Evolutionary conservation across 2,888 invertebrate species (phyloP).

Genomic region (Tipula confusa): DNA sequence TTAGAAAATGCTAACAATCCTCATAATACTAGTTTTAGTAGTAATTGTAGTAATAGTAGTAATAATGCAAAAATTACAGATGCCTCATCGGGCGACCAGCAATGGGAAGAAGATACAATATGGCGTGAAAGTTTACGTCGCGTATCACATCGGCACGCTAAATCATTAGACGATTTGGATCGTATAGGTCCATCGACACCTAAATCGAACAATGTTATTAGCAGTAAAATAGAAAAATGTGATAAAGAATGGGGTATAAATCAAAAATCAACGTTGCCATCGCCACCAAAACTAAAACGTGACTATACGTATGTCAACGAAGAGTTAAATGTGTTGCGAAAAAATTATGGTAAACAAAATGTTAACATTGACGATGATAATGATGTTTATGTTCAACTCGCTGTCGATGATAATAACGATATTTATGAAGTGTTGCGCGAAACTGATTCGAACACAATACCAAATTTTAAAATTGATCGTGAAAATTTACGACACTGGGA

Average conservation of each 20-base stretch:
- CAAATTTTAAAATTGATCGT: constrained; percentile 62
- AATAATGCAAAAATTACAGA: constrained; percentile 37
- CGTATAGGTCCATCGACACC: constrained; percentile 43
- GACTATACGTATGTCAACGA: constrained; percentile 78
- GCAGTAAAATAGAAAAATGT: neutral
- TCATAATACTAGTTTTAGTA: constrained; percentile 7
- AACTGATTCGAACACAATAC: constrained; percentile 43
- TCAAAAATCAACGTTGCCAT: constrained; percentile 35
- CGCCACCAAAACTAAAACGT: constrained; percentile 56
- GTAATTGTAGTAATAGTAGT: constrained; percentile 31
- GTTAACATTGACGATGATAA: constrained; percentile 48
- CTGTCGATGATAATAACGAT: constrained; percentile 40
- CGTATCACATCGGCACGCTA: constrained; percentile 74
- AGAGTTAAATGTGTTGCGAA: constrained; percentile 51
- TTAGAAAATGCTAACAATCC: constrained; percentile 4
- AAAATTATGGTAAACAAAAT: constrained; percentile 26
- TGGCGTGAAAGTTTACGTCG: constrained; percentile 77
- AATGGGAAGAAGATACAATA: constrained; percentile 78
- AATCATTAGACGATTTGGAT: constrained; percentile 78
- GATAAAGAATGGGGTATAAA: constrained; percentile 34
- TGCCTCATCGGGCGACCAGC: constrained; percentile 60
- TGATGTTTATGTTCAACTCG: constrained; percentile 55
- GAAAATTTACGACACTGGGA: constrained; percentile 86
- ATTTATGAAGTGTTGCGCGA: constrained; percentile 48
- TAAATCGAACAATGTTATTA: constrained; percentile 33